Evolutionary conservation across 1,140 invertebrate species (phyloP), one percentile per base, ranked within the genome.

Genomic region (Callitettix versicolor): DNA sequence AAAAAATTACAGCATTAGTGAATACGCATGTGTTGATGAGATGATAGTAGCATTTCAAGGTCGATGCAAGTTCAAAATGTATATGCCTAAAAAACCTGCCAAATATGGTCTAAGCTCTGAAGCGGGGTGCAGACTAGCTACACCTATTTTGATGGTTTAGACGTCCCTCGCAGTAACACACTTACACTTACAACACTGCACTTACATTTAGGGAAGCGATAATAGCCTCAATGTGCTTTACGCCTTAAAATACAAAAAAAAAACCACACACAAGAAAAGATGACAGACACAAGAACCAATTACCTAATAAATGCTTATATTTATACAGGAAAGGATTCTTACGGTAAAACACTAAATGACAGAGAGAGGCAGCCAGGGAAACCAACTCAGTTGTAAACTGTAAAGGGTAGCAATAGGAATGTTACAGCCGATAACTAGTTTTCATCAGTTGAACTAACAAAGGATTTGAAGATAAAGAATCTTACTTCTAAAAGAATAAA

Each of bases 71-170:
- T 72, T 72, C 56, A 49, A 65, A 24, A 63, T 68, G 20, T 71
- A 71, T 56, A 68, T 71, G 11, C 63, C 66, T 17, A 57, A 56
- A 12, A 74, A 76, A 65, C 72, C 73, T 1, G 64, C 62, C 44
- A 72, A 71, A 58, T 73, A 69, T 60, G 69, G 65, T 9, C 51
- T 61, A 21, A 60, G 60, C 52, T 36, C n/a, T n/a, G n/a, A n/a
- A n/a, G n/a, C n/a, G n/a, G n/a, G n/a, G n/a, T n/a, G n/a, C n/a
- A n/a, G n/a, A n/a, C n/a, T n/a, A n/a, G n/a, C n/a, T n/a, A n/a
- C n/a, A n/a, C n/a, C n/a, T n/a, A n/a, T n/a, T n/a, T n/a, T n/a
- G n/a, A n/a, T n/a, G n/a, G n/a, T n/a, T n/a, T n/a, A n/a, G n/a
- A n/a, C n/a, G n/a, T n/a, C n/a, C n/a, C n/a, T n/a, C n/a, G n/a